Conservation (phyloP, 2,888 invertebrate species). For the Hyles lineata region DNA sequence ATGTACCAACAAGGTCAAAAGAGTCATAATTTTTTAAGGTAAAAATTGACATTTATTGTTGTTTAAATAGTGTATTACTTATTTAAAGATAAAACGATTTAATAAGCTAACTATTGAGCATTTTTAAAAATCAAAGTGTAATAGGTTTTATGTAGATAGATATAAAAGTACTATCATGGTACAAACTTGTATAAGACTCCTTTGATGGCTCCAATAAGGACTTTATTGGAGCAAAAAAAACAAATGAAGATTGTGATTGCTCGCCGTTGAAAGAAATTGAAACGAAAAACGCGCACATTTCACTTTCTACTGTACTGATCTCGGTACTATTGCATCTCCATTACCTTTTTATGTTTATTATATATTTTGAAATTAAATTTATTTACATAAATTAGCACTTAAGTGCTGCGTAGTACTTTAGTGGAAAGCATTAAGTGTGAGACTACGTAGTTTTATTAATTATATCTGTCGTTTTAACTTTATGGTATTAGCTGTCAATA, state of each 20-base stretch:
- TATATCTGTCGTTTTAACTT: neutral
- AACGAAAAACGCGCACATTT: neutral
- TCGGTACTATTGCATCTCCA: slow-evolving; percentile 16
- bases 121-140: too few species aligned
- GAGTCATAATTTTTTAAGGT: too few species aligned
- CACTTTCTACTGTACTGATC: slow-evolving; percentile 14
- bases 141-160: too few species aligned
- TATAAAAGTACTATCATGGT: too few species aligned
- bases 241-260: neutral
- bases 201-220: too few species aligned
- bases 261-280: neutral
- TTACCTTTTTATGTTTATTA: slow-evolving; percentile 12
- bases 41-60: too few species aligned
- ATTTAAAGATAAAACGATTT: too few species aligned
- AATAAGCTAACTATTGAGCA: too few species aligned
- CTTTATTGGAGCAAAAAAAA: neutral
- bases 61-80: too few species aligned
- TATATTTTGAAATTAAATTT: neutral
- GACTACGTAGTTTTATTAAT: neutral
- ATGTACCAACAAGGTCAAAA: too few species aligned
- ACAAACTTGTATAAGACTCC: too few species aligned
- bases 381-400: slow-evolving; percentile 16
- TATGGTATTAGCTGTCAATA: too few species aligned
- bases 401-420: neutral
- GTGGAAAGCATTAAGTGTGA: neutral